A percentile compares a stretch with the other conserved stretches of the same genome.
Evolutionary conservation across 2,888 invertebrate genomes (phyloP).

Genomic region (Sabatieria punctata): DNA sequence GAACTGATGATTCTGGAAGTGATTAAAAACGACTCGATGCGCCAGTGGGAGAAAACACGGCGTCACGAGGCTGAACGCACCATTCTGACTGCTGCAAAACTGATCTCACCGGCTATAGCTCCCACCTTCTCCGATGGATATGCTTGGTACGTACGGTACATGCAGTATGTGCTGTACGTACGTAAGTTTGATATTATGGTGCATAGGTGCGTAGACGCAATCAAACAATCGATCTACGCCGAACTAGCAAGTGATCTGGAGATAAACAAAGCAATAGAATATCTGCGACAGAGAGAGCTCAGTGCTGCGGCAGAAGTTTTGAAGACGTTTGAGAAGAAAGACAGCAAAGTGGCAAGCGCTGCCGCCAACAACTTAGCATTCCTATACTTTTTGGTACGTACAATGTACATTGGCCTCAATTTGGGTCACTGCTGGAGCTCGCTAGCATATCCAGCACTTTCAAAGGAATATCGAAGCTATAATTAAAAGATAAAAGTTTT

Average conservation of each 20-base stretch:
- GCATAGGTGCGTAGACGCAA: constrained; percentile 87
- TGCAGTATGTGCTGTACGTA: neutral
- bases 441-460: too few species aligned
- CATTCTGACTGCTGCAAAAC: constrained; percentile 64
- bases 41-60: constrained; percentile 45
- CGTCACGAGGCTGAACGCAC: constrained; percentile 54
- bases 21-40: constrained; percentile 56
- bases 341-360: constrained; percentile 58
- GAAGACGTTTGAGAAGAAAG: constrained; percentile 64
- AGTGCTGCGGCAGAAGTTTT: constrained; percentile 57
- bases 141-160: constrained; percentile 40
- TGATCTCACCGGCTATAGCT: constrained; percentile 69
- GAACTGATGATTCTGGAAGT: constrained; percentile 49
- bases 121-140: constrained; percentile 40
- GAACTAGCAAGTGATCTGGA: constrained; percentile 69
- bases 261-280: constrained; percentile 72
- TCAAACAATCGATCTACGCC: constrained; percentile 67
- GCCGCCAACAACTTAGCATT: constrained; percentile 71
- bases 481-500: too few species aligned
- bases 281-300: constrained; percentile 60
- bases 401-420: neutral
- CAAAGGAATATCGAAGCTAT: too few species aligned
- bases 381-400: constrained; percentile 54
- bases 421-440: too few species aligned
- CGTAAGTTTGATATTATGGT: constrained; percentile 21